Base-by-base conservation (phyloP, 2,888 invertebrate species). In the Leistus spinibarbis region DNA sequence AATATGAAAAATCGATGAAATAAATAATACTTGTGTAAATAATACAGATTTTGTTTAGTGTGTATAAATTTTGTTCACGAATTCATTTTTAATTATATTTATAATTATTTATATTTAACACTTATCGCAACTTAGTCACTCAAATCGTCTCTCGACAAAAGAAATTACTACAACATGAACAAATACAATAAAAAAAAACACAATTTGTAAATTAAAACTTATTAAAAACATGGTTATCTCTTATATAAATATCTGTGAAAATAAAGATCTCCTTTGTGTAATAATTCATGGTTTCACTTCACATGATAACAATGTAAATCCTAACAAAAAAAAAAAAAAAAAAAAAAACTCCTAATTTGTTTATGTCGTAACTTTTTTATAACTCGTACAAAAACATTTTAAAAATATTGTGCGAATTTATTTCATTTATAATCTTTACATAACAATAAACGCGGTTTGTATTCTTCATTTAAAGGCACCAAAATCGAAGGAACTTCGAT, bases 31-130 rank as follows among this genome's bases (percentile, higher is more conserved):
- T 63, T 22, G 19, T 63, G 63, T 63, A 63, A 63, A 63, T 63
- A 63, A 63, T 63, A 63, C 9, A 19, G 10, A 22, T 9, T 20
- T 57, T 16, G 3, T 57, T 19, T 57, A n/a, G 19, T 63, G 23
- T 63, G 23, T 63, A 63, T 63, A 63, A 63, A 63, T 63, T 19
- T 63, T 63, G 63, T 22, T 63, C 63, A 63, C 63, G 19, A 20
- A 63, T 40, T 40, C 7, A 40, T 40, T n/a, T 40, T 27, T 40
- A 40, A 40, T 40, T 40, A 40, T 5, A 40, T 40, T 40, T 57
- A 57, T 57, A 57, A 19, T 19, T 57, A 57, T 57, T 19, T 57
- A 57, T 57, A 57, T 57, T n/a, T 57, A 57, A 57, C 19, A 10
- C 16, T 19, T 57, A 13, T 57, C 16, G 16, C 16, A 19, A 57